phyloP scores from a whole-genome alignment of 2,113 vertebrate species.

The Numida meleagris region DNA sequence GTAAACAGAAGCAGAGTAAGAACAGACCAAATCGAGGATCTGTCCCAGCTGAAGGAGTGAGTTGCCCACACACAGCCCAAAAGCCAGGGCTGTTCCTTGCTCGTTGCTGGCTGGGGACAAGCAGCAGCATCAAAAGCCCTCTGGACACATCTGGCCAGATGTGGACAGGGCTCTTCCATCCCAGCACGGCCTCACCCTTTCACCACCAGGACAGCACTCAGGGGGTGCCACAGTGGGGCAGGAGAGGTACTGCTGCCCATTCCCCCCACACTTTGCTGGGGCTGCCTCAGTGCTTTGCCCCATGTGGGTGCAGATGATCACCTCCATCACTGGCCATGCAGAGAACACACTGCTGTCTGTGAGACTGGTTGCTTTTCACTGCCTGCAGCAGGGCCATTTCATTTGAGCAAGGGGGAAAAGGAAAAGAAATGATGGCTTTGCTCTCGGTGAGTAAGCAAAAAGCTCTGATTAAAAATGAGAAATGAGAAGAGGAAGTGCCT shows the following conservation, averaged over 20 bases:
- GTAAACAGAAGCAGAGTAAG: not conserved
- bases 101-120: not conserved
- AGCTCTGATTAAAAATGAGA: constrained; percentile 31
- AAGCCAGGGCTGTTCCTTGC: no score
- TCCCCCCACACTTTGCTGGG: not conserved
- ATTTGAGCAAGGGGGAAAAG: not conserved
- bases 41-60: not conserved
- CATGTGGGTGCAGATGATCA: accelerated
- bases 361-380: not conserved
- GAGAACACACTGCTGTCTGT: not conserved
- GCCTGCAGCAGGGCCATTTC: not conserved
- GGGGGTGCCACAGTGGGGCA: not conserved
- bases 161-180: not conserved
- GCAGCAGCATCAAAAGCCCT: not conserved
- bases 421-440: not conserved
- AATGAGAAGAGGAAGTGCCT: constrained; percentile 46
- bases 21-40: not conserved
- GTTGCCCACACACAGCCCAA: not conserved
- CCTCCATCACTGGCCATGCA: not conserved
- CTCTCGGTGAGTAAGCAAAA: constrained; percentile 53
- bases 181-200: not conserved
- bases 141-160: not conserved
- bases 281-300: not conserved
- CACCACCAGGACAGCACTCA: not conserved
- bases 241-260: not conserved